Conservation (phyloP, 1,140 invertebrate genomes). For the Aphelinus atriplicis region DNA sequence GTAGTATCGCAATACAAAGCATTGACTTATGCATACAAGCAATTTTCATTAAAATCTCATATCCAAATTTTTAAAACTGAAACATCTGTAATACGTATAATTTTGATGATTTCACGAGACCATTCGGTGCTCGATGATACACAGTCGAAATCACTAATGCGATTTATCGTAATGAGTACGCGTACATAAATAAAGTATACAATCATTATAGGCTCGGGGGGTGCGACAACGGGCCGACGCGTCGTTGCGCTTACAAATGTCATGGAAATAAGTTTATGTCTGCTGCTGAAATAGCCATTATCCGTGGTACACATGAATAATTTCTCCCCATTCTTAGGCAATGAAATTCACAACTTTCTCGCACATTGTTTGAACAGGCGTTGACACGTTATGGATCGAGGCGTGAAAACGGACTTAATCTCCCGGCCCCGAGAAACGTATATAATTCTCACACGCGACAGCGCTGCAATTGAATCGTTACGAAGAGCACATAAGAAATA, state of each 20-base stretch:
- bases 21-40: conserved; percentile 33
- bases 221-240: not conserved
- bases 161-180: conserved; percentile 26
- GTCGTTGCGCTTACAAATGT: not conserved
- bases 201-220: conserved; percentile 22
- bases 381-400: too few species aligned
- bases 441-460: too few species aligned
- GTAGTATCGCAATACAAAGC: conserved; percentile 32
- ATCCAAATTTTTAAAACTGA: not conserved
- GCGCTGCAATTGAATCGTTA: too few species aligned
- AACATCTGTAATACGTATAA: not conserved
- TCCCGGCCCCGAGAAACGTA: too few species aligned
- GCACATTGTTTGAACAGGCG: too few species aligned
- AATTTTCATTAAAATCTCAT: conserved; percentile 19
- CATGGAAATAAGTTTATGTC: not conserved
- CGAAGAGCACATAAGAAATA: too few species aligned
- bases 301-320: not conserved
- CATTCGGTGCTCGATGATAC: not conserved
- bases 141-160: conserved; percentile 20
- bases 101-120: conserved; percentile 23
- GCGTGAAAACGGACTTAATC: too few species aligned
- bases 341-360: not conserved
- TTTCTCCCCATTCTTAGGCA: not conserved
- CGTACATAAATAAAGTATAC: conserved; percentile 33
- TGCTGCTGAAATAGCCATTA: not conserved